Percentiles rank a stretch among this genome's conserved stretches.
Evolutionary conservation across 2,113 vertebrate species (phyloP).

Genomic region (Gambusia holbrooki): DNA sequence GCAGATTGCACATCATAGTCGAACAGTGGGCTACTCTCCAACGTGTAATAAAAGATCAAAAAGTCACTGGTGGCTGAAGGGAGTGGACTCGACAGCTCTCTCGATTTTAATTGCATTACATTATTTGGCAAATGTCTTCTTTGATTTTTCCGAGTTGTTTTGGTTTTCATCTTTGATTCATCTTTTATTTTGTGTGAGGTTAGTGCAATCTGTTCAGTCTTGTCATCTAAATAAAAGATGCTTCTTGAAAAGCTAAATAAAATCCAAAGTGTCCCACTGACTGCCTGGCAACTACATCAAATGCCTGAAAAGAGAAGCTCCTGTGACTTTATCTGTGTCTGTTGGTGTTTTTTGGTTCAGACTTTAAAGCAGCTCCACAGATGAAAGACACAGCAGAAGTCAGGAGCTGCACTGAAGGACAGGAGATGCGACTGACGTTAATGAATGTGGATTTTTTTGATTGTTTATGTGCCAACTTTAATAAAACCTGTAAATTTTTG

Average conservation of each 20-base stretch:
- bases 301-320: conserved; percentile 60
- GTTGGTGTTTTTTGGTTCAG: conserved; percentile 41
- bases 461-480: conserved; percentile 15
- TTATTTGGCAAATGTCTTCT: conserved; percentile 70
- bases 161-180: conserved; percentile 43
- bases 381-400: conserved; percentile 38
- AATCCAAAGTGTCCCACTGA: conserved; percentile 77
- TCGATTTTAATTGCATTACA: conserved; percentile 69
- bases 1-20: conserved; percentile 78
- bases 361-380: conserved; percentile 50
- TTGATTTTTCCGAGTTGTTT: conserved; percentile 61
- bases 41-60: conserved; percentile 71
- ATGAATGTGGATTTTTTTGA: not conserved
- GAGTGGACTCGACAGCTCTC: conserved; percentile 57
- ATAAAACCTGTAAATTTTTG: conserved; percentile 47
- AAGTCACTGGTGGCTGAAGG: conserved; percentile 68
- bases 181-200: conserved; percentile 63
- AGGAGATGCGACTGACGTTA: conserved; percentile 22
- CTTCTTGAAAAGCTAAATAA: conserved; percentile 73
- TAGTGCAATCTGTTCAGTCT: conserved; percentile 74
- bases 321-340: conserved; percentile 54
- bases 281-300: conserved; percentile 77
- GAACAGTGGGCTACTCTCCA: conserved; percentile 68
- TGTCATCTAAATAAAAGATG: conserved; percentile 80
- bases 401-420: conserved; percentile 20